Evolutionary conservation across 92 coral and sea anemone genomes (phyloP).

Genomic region (Palythoa grandiflora): DNA sequence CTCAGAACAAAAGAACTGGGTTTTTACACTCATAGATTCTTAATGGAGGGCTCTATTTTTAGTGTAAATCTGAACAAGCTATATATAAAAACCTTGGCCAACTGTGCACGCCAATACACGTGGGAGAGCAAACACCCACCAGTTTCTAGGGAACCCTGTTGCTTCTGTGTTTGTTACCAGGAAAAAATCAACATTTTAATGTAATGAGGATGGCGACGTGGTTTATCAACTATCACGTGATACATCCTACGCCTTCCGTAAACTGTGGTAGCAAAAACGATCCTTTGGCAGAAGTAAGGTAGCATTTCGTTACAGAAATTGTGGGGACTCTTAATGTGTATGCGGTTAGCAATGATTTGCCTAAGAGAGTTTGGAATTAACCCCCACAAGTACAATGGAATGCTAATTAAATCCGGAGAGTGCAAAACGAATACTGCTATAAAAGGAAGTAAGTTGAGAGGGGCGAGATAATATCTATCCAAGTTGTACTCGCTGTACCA

Average conservation of each 20-base stretch:
- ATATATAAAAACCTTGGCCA: not conserved
- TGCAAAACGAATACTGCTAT: not conserved
- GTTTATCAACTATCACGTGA: conserved; percentile 3
- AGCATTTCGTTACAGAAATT: not conserved
- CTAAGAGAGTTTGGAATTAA: conserved; percentile 1
- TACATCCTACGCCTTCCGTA: conserved; percentile 44
- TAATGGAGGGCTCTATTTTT: not conserved
- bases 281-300: not conserved
- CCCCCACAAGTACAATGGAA: not conserved
- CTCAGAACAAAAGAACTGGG: not conserved
- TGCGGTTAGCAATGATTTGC: conserved; percentile 7
- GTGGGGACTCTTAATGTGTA: not conserved
- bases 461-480: not conserved
- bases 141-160: not conserved
- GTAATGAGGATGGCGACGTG: not conserved
- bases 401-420: not conserved
- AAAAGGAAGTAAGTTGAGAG: not conserved
- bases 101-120: not conserved
- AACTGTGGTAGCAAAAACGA: not conserved
- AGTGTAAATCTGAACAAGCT: not conserved
- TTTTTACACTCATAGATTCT: not conserved
- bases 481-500: not conserved
- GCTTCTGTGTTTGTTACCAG: not conserved
- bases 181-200: not conserved
- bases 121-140: not conserved